Evolutionary conservation across 37 sponge, comb jelly and placozoan species (phyloP).

Genomic region (Chondrilla cf. caribensis): DNA sequence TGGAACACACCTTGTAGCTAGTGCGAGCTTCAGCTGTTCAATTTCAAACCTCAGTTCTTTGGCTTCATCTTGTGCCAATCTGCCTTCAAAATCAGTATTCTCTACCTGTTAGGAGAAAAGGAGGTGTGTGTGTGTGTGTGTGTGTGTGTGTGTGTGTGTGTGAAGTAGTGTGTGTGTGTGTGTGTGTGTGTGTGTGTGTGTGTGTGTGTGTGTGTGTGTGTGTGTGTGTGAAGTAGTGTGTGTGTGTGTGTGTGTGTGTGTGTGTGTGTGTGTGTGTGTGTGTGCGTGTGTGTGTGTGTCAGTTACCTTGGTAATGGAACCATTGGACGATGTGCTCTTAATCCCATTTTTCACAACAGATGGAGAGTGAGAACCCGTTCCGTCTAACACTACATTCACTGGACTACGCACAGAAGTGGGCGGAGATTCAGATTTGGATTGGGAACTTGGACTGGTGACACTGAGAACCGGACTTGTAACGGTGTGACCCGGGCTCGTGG

Average conservation of each 20-base stretch:
- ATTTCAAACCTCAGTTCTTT: not conserved
- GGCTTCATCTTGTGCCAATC: not conserved
- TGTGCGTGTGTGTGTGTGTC: not conserved
- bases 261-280: not conserved
- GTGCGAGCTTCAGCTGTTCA: not conserved
- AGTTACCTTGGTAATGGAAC: not conserved
- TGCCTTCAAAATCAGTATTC: not conserved
- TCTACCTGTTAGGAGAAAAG: not conserved
- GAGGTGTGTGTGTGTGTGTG: no score
- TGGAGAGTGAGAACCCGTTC: not conserved
- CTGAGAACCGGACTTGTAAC: no score
- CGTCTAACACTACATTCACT: not conserved
- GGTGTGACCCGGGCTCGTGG: no score
- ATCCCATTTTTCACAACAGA: not conserved
- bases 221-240: not conserved
- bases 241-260: not conserved
- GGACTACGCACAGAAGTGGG: no score
- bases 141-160: not conserved
- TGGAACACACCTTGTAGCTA: slow-evolving; percentile 14
- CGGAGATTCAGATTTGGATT: no score
- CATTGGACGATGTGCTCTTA: not conserved
- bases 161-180: not conserved
- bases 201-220: not conserved
- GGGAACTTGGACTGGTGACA: no score
- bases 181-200: not conserved